Percentiles rank a stretch among this genome's conserved stretches.
Conservation (phyloP, 2,797 vertebrate genomes). For the Avahi laniger region DNA sequence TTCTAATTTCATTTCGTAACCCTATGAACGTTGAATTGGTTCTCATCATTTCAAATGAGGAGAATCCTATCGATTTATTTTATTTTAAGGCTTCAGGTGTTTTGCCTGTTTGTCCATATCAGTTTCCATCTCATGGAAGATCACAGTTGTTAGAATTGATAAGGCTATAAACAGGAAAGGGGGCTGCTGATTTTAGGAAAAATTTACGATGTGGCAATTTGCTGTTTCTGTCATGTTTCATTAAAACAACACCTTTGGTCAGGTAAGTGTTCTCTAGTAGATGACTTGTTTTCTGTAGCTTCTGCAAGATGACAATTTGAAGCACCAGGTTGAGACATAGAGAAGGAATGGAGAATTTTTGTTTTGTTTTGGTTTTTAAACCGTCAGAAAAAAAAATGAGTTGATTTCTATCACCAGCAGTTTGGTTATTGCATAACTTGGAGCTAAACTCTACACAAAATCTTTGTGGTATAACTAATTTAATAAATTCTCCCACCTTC, state of each 20-base stretch:
- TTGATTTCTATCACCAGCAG: slow-evolving; percentile 69
- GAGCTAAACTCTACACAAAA: slow-evolving; percentile 45
- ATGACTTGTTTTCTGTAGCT: neutral
- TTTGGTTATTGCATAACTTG: slow-evolving; percentile 71
- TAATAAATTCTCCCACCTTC: neutral
- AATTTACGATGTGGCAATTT: neutral
- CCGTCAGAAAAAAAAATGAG: slow-evolving; percentile 21
- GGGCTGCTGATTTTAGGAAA: slow-evolving; percentile 11
- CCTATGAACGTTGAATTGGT: neutral
- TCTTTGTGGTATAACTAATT: neutral
- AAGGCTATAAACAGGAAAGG: neutral
- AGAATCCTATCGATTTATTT: neutral
- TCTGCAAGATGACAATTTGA: neutral
- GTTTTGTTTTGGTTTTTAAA: slow-evolving; percentile 36
- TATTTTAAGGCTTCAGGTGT: neutral
- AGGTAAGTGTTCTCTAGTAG: neutral
- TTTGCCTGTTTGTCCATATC: neutral
- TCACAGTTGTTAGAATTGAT: neutral
- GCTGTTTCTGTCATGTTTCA: neutral
- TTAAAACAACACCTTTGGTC: neutral
- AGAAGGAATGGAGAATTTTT: slow-evolving; percentile 2
- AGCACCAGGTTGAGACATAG: neutral
- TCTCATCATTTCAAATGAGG: neutral
- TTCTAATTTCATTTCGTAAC: neutral
- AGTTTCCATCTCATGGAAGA: neutral